A percentile compares a stretch with the other conserved stretches of the same genome.
Evolutionary conservation across 2,797 vertebrate genomes (phyloP).

Genomic region (Diceros bicornis): DNA sequence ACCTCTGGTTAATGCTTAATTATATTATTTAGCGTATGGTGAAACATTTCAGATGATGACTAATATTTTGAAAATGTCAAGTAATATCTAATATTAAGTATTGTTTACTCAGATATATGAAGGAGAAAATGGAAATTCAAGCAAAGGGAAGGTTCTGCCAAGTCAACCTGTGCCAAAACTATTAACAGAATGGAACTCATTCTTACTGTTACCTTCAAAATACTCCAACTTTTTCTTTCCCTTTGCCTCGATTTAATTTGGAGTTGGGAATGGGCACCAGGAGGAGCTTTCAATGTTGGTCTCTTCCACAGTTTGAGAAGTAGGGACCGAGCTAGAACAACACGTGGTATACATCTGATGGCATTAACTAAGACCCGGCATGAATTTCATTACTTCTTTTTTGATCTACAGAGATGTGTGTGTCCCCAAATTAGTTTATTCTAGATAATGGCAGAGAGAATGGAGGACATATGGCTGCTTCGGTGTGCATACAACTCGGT

Average conservation of each 20-base stretch:
- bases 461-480: neutral
- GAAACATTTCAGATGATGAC: conserved; percentile 63
- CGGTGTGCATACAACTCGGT: neutral
- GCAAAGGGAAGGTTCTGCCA: neutral
- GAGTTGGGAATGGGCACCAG: neutral
- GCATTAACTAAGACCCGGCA: conserved; percentile 43
- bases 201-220: neutral
- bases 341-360: conserved; percentile 43
- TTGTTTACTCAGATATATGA: conserved; percentile 9
- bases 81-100: conserved; percentile 18
- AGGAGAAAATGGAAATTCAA: conserved; percentile 49
- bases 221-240: neutral
- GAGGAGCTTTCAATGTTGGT: conserved; percentile 38
- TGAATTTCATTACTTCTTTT: conserved; percentile 61
- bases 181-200: neutral
- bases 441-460: conserved; percentile 27
- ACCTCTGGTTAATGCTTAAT: conserved; percentile 66
- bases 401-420: conserved; percentile 49
- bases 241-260: conserved; percentile 55
- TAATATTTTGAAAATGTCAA: conserved; percentile 67
- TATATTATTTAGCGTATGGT: conserved; percentile 38
- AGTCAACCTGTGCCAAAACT: neutral
- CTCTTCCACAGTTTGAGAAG: conserved; percentile 57
- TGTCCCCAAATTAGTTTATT: conserved; percentile 37
- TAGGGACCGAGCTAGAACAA: conserved; percentile 35